These are phyloP conservation scores for Drosophila greeni DNA, from an alignment of 2,888 invertebrate species.

Conservation along the genomic window DNA sequence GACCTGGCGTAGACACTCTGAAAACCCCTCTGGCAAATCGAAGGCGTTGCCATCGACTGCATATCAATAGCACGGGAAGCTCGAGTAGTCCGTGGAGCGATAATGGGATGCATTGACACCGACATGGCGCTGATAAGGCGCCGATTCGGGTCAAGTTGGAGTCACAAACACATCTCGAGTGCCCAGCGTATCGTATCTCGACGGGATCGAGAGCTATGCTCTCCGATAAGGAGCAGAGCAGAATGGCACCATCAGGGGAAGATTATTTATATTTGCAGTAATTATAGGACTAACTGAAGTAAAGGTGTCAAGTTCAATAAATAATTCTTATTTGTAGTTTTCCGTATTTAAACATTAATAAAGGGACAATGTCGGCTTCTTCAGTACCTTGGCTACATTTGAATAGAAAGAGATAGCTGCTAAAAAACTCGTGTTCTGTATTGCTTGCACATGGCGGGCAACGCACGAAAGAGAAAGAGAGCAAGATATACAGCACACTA, in stretches of 20 bases:
- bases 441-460: not conserved
- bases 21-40: conserved; percentile 25
- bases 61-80: conserved; percentile 29
- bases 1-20: not conserved
- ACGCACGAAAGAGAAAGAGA: not conserved
- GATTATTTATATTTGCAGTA: not conserved
- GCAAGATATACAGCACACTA: not conserved
- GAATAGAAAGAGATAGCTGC: not conserved
- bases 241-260: not conserved
- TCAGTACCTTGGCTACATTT: not conserved
- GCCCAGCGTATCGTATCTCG: not conserved
- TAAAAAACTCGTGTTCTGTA: not conserved
- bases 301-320: not conserved
- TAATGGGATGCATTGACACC: conserved; percentile 33
- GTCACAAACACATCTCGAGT: conserved; percentile 4
- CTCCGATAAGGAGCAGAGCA: not conserved
- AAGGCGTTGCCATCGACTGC: conserved; percentile 9
- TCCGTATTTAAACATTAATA: too few species aligned
- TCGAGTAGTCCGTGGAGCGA: not conserved
- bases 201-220: not conserved
- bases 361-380: too few species aligned
- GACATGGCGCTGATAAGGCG: conserved; percentile 45
- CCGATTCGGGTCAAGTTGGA: conserved; percentile 59
- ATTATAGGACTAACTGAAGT: not conserved
- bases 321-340: too few species aligned